Evolutionary conservation across 1,140 invertebrate species (phyloP).

Genomic region (Lepidostoma basale): DNA sequence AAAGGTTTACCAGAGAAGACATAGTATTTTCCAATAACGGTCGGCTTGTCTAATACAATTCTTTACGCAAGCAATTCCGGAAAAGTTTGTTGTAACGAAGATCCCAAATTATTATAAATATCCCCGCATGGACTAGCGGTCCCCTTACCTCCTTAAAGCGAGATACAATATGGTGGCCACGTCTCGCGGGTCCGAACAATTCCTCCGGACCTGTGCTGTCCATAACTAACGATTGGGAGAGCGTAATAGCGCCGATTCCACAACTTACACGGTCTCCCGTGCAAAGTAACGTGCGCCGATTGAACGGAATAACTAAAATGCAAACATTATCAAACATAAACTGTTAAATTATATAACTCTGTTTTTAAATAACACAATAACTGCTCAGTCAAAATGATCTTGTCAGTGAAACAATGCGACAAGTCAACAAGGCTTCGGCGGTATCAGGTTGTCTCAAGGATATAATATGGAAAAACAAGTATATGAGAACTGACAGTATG

Average conservation of each 20-base stretch:
- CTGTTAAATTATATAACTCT: neutral
- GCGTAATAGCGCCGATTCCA: slow-evolving; percentile 41
- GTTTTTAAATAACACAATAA: neutral
- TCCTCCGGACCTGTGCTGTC: slow-evolving; percentile 38
- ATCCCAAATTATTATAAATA: slow-evolving; percentile 47
- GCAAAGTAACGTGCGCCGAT: neutral
- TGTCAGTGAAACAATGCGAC: too few relatives aligned
- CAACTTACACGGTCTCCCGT: slow-evolving; percentile 1
- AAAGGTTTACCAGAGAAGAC: slow-evolving; percentile 42
- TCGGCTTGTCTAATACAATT: slow-evolving; percentile 42
- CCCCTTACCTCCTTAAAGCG: slow-evolving; percentile 4
- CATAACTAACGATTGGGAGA: slow-evolving; percentile 44
- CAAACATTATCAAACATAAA: neutral
- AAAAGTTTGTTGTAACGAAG: slow-evolving; percentile 44
- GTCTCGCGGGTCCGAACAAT: slow-evolving; percentile 46
- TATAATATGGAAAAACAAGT: too few relatives aligned
- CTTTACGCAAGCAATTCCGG: slow-evolving; percentile 46
- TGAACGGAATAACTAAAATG: neutral
- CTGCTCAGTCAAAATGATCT: too few relatives aligned
- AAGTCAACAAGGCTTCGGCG: too few relatives aligned
- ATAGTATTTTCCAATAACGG: slow-evolving; percentile 47
- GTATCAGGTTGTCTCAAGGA: too few relatives aligned
- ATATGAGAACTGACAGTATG: too few relatives aligned
- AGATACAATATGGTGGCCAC: slow-evolving; percentile 29
- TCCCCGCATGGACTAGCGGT: slow-evolving; percentile 21